Conservation (phyloP, 2,113 vertebrate genomes). For the Gulo gulo region DNA sequence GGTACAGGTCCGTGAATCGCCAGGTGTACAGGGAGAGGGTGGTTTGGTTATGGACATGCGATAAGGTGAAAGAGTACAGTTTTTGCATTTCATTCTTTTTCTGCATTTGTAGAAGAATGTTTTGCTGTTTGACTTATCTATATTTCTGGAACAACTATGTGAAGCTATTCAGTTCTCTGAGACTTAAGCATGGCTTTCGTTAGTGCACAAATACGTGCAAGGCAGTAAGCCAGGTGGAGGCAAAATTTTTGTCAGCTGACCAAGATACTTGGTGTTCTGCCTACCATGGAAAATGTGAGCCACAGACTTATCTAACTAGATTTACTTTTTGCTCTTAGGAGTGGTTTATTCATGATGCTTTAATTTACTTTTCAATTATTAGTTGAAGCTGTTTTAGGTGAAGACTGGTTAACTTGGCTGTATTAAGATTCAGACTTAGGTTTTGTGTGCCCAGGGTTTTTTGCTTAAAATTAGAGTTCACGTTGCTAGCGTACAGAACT, state of each 20-base stretch:
- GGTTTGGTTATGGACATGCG: too few species aligned
- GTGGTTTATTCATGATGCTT: background rate
- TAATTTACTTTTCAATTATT: background rate
- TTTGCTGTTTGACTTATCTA: slow-evolving; percentile 60
- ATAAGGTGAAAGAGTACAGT: slow-evolving; percentile 36
- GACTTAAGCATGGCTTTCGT: slow-evolving; percentile 69
- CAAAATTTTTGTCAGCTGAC: slow-evolving; percentile 45
- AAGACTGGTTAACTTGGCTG: background rate
- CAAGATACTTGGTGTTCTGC: slow-evolving; percentile 55
- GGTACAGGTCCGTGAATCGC: too few species aligned
- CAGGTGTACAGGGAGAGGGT: too few species aligned
- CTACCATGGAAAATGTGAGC: slow-evolving; percentile 56
- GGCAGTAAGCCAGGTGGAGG: slow-evolving; percentile 72
- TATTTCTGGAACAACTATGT: slow-evolving; percentile 21
- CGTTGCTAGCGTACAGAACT: background rate
- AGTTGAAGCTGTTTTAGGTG: background rate
- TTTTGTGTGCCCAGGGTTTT: background rate
- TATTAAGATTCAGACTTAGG: background rate
- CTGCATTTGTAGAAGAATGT: slow-evolving; percentile 61
- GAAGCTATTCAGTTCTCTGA: slow-evolving; percentile 25
- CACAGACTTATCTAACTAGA: background rate
- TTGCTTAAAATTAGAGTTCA: background rate
- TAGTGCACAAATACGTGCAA: slow-evolving; percentile 74
- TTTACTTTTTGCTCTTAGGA: slow-evolving; percentile 31
- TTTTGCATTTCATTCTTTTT: slow-evolving; percentile 75